These are phyloP conservation scores for Thaleichthys pacificus DNA, from an alignment of 2,797 vertebrate species.

Conservation along the genomic window DNA sequence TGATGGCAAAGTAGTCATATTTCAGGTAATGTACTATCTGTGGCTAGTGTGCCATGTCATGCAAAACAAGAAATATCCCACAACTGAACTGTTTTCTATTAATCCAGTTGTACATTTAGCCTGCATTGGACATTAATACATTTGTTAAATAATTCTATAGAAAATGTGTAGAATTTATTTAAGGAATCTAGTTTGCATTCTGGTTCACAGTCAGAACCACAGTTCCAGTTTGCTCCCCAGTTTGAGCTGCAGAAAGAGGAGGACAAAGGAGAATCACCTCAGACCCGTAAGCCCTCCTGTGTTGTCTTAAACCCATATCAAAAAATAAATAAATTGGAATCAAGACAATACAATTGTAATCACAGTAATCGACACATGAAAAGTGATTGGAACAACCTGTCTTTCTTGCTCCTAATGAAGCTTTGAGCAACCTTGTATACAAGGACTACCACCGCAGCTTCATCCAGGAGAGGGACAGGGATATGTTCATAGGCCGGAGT, in stretches of 20 bases:
- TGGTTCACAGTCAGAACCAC: slow-evolving; percentile 84
- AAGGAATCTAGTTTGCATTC: slow-evolving; percentile 6
- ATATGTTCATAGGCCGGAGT: slow-evolving; percentile 59
- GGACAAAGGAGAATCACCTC: slow-evolving; percentile 71
- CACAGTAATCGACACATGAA: not conserved
- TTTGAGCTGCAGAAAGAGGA: slow-evolving; percentile 77
- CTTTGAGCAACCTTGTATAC: slow-evolving; percentile 66
- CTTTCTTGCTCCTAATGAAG: slow-evolving; percentile 53
- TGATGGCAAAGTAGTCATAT: slow-evolving; percentile 94
- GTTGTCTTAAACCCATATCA: not conserved
- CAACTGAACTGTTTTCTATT: no score
- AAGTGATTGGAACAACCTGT: not conserved
- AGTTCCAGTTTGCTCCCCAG: slow-evolving; percentile 83
- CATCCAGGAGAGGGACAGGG: slow-evolving; percentile 75
- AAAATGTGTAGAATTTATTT: not conserved
- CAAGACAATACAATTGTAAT: not conserved
- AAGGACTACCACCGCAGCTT: slow-evolving; percentile 73
- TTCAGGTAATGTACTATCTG: slow-evolving; percentile 82
- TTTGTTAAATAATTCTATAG: not conserved
- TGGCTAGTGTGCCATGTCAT: not conserved
- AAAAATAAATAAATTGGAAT: no score
- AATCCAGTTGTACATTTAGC: no score
- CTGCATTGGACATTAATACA: no score
- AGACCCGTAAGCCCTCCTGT: slow-evolving; percentile 75
- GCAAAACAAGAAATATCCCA: not conserved